Percentiles rank a stretch among this genome's conserved stretches.
phyloP scores from a whole-genome alignment of 2,113 vertebrate species.

The Etheostoma spectabile region DNA sequence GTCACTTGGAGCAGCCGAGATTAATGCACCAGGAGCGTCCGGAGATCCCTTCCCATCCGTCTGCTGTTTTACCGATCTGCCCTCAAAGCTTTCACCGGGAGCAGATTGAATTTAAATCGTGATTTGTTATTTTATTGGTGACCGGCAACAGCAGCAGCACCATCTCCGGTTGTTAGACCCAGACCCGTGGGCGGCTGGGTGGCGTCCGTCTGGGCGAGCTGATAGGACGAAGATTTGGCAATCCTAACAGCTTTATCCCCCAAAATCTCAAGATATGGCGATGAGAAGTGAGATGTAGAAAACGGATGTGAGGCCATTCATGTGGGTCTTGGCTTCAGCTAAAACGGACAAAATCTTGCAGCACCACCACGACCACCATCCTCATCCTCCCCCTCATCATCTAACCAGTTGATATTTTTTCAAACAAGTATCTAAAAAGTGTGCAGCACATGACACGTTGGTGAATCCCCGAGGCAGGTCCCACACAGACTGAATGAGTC shows the following conservation, averaged over 20 bases:
- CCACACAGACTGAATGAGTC: slow-evolving; percentile 73
- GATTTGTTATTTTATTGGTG: slow-evolving; percentile 30
- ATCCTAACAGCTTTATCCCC: slow-evolving; percentile 51
- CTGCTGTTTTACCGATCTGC: slow-evolving; percentile 48
- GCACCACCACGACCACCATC: slow-evolving; percentile 3
- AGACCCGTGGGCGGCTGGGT: slow-evolving; percentile 80
- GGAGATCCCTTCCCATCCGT: slow-evolving; percentile 56
- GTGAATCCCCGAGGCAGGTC: slow-evolving; percentile 49
- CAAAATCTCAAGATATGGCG: slow-evolving; percentile 57
- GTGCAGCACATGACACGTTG: slow-evolving; percentile 55
- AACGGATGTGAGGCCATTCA: slow-evolving; percentile 52
- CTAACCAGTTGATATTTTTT: slow-evolving; percentile 70
- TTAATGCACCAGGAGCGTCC: slow-evolving; percentile 50
- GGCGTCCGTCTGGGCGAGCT: slow-evolving; percentile 73
- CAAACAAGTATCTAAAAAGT: slow-evolving; percentile 61
- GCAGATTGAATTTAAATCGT: slow-evolving; percentile 37
- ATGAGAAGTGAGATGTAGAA: slow-evolving; percentile 62
- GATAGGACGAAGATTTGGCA: slow-evolving; percentile 57
- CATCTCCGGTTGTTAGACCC: slow-evolving; percentile 59
- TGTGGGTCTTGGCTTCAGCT: slow-evolving; percentile 54
- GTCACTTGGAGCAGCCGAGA: slow-evolving; percentile 52
- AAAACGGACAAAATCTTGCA: slow-evolving; percentile 31
- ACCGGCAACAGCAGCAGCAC: slow-evolving; percentile 21
- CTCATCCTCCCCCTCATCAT: slow-evolving; percentile 20
- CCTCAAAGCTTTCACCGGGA: slow-evolving; percentile 25